Evolutionary conservation across 2,113 vertebrate species (phyloP), one percentile per base, ranked within the genome.

Genomic region (Nothoprocta pentlandii): DNA sequence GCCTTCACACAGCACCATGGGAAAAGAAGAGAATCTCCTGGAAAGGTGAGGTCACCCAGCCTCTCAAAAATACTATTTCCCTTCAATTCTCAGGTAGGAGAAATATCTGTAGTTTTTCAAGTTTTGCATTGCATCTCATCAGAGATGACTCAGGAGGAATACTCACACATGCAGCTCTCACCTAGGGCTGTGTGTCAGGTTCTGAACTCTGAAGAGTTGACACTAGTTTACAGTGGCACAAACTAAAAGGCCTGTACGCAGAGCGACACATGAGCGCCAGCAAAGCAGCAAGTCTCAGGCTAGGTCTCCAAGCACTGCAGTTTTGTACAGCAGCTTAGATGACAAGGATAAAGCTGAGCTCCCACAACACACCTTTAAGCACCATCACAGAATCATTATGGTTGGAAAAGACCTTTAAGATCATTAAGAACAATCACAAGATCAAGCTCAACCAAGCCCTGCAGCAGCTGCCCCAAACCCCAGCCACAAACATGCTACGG

Each of bases 401-500:
- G 20, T 49, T 49, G 49, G 5, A 49, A 49, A 49, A 49, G 49
- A 49, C 49, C 21, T 49, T 49, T 49, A 49, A 49, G 47, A 49
- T 49, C 47, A 49, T 49, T 49, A 49, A 44, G 42, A 13, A 12
- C 15, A 44, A 44, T 15, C 42, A 44, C 42, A 44, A 15, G 42
- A 44, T 44, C 20, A 23, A 49, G 21, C 4, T 20, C 49, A 49
- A 49, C 49, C 21, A 22, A 11, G 11, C 22, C 10, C 42, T 5
- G 15, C 41, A 42, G 69, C 1, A 47, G 28, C 4, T 10, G 36
- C 30, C 58, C 22, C 53, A 25, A 49, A 26, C 42, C 22, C 12
- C 6, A 0, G 12, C 25, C 23, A 32, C 25, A 30, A n/a, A 12
- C 12, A 2, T 4, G 5, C 4, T 3, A 16, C 36, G 2, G 3